Evolutionary conservation across 2,888 invertebrate species (phyloP), one percentile per base, ranked within the genome.

Genomic region (Apamea sordens): DNA sequence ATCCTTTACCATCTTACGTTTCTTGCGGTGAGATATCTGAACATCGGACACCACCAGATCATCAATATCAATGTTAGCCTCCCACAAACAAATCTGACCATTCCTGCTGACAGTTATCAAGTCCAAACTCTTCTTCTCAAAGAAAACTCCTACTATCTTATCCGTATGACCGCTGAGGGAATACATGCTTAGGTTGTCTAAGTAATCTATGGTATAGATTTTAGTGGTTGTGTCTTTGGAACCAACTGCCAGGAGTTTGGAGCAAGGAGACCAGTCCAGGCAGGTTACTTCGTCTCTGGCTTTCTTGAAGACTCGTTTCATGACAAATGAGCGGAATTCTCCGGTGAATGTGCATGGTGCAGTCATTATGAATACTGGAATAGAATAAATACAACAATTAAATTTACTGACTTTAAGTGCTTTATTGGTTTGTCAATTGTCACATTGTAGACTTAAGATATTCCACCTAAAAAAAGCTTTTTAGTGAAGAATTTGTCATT

Each of bases 191-290:
- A 99, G 97, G 92, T 99, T 99, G 41, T 97, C 96, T 88, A 98
- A 97, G 92, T 98, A 98, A 77, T 98, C 97, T 0, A 99, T 94
- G 0, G 98, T 98, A 93, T 98, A 99, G 67, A 99, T 97, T 92
- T 98, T 98, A 0, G 98, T 98, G n/a, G 98, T 97, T 92, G 98
- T 98, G 94, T 99, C 99, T 92, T 98, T 98, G 0, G 99, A 98
- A 0, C 99, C 99, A 15, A 98, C 98, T n/a, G 98, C 98, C 18
- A 99, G 94, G 61, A 99, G 97, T 91, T 97, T 98, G 0, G 99
- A 99, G 95, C 99, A 99, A 36, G 97, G 97, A 0, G 99, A 98
- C 99, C 99, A 99, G 93, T 99, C 98, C 6, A 99, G 92, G 92
- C 98, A 98, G 0, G 98, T 98, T 0, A 98, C 98, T 82, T 98